Conservation (phyloP, 2,888 invertebrate genomes). For the Oxystoma pomonae region DNA sequence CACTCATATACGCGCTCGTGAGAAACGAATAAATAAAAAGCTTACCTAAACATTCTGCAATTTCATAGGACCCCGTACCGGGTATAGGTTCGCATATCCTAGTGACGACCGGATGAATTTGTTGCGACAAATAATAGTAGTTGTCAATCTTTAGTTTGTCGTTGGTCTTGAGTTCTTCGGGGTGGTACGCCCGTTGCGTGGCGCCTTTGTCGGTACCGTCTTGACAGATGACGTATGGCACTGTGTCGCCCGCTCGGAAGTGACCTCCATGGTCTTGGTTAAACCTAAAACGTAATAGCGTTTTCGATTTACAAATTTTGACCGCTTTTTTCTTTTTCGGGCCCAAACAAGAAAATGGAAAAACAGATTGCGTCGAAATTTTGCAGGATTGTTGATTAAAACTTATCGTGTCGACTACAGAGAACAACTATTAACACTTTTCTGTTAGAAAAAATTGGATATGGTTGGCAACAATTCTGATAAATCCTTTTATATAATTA, state of each 20-base stretch:
- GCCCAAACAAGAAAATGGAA: too few relatives aligned
- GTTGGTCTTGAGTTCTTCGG: slow-evolving; percentile 80
- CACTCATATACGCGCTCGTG: too few relatives aligned
- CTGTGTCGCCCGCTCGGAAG: slow-evolving; percentile 87
- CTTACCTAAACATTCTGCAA: slow-evolving; percentile 83
- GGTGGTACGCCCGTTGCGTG: slow-evolving; percentile 90
- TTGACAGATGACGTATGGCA: slow-evolving; percentile 92
- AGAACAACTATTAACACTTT: too few relatives aligned
- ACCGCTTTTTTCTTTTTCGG: too few relatives aligned
- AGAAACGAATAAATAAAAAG: too few relatives aligned
- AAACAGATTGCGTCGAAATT: too few relatives aligned
- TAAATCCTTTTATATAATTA: too few relatives aligned
- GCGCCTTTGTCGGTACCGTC: slow-evolving; percentile 78
- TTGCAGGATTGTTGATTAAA: too few relatives aligned
- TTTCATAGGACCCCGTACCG: slow-evolving; percentile 83
- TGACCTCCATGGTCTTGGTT: slow-evolving; percentile 79
- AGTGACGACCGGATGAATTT: slow-evolving; percentile 94
- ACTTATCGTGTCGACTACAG: too few relatives aligned
- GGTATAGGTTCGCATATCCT: slow-evolving; percentile 95
- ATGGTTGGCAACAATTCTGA: too few relatives aligned
- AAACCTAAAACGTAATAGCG: slow-evolving; percentile 49
- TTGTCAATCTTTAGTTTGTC: slow-evolving; percentile 69
- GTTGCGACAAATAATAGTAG: slow-evolving; percentile 89
- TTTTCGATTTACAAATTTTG: too few relatives aligned
- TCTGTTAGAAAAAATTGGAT: too few relatives aligned